Evolutionary conservation across 2,113 vertebrate genomes (phyloP), one percentile per base, ranked within the genome.

Genomic region (Origma solitaria): DNA sequence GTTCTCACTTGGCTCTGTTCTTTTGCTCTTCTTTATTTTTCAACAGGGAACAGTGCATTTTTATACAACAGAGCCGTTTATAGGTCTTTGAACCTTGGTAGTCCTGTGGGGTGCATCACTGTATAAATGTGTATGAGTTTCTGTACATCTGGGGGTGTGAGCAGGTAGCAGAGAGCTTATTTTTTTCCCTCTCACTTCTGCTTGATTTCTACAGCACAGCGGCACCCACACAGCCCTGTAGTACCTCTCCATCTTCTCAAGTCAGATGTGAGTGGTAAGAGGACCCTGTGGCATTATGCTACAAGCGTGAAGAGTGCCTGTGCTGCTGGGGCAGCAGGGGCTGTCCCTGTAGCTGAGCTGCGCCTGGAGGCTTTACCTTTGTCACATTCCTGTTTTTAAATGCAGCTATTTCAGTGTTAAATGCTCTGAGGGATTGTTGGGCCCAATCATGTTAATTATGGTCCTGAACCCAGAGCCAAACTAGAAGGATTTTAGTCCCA

Each of bases 171-270:
- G 33, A 70, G 14, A 15, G 6, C 5, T 54, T 28, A 7, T 20
- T 33, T 77, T 60, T 57, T 54, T 44, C 2, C 1, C 62, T 71
- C 17, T 27, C 11, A 23, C 15, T 80, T 72, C 72, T 86, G 24
- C 35, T 89, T 11, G 3, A 30, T 42, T 86, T 84, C 35, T n/a
- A 40, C 25, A 77, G 28, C 20, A 42, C 12, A 92, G 42, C 31
- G 73, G 22, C 58, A 70, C 9, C 35, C 2, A 1, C 2, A 1
- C 6, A 47, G 7, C 0, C 0, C 35, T 1, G 1, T 4, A 33
- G 5, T 37, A 37, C 49, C 42, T 70, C 37, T 77, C 51, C 10
- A 25, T 51, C 35, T 57, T 86, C 69, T 71, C 15, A 42, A 64
- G 60, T 11, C 77, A 78, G 11, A 8, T 28, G 12, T 50, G 60